A percentile compares a stretch with the other conserved stretches of the same genome.
Conservation (phyloP, 2,888 invertebrate genomes). For the Muscina levida region DNA sequence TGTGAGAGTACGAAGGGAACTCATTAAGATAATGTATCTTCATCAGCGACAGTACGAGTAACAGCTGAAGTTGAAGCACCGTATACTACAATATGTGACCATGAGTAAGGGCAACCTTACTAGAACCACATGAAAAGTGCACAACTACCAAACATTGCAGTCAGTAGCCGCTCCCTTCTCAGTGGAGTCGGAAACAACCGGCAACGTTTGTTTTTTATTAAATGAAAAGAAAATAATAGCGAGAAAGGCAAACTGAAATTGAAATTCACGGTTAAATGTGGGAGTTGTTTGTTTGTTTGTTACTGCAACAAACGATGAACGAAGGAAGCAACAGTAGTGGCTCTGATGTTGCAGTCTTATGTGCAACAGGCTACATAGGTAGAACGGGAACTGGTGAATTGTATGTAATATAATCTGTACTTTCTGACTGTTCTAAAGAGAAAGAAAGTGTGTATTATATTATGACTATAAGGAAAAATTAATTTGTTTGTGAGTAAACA, state of each 20-base stretch:
- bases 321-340: neutral
- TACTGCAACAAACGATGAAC: too few relatives aligned
- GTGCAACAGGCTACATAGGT: neutral
- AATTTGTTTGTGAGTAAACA: too few relatives aligned
- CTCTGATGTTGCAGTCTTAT: too few relatives aligned
- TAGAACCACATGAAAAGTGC: neutral
- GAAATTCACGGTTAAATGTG: conserved; percentile 60
- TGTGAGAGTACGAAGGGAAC: conserved; percentile 46
- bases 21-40: conserved; percentile 63
- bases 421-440: too few relatives aligned
- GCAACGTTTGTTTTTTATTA: neutral
- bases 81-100: neutral
- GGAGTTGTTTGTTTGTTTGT: too few relatives aligned
- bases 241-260: conserved; percentile 33
- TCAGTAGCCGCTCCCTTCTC: too few relatives aligned
- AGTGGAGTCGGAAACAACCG: too few relatives aligned
- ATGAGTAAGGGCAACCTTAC: neutral
- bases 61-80: neutral
- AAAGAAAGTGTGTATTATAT: too few relatives aligned
- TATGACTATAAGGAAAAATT: too few relatives aligned
- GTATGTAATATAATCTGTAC: too few relatives aligned
- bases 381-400: too few relatives aligned
- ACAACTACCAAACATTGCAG: too few relatives aligned
- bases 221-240: conserved; percentile 12
- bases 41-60: conserved; percentile 4